These are phyloP conservation scores for Schizothorax lantsangensis DNA, from an alignment of 2,797 vertebrate genomes.

Conservation along the genomic window DNA sequence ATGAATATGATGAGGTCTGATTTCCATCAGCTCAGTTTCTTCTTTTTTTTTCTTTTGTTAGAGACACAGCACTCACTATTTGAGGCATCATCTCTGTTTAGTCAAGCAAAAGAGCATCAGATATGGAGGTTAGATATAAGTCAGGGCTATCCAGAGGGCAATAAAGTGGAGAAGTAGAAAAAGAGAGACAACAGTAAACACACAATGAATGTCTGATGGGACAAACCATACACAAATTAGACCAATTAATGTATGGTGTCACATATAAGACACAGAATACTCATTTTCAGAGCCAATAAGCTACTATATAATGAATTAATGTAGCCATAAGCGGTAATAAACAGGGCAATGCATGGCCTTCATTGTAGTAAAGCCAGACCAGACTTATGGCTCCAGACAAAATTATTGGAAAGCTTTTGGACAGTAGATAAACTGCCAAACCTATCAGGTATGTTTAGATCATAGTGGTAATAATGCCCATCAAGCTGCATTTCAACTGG, in stretches of 20 bases:
- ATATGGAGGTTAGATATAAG: constrained; percentile 23
- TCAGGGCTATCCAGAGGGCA: not conserved
- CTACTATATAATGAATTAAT: not conserved
- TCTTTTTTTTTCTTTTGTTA: not conserved
- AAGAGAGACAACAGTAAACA: not conserved
- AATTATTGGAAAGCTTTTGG: not conserved
- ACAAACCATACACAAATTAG: not conserved
- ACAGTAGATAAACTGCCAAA: not conserved
- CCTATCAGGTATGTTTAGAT: not conserved
- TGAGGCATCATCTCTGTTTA: not conserved
- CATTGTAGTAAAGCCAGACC: not conserved
- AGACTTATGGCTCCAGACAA: not conserved
- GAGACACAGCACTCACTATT: not conserved
- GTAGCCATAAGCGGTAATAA: not conserved
- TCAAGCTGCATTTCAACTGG: not conserved
- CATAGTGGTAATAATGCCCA: not conserved
- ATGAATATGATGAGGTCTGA: constrained; percentile 31
- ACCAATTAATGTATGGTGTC: not conserved
- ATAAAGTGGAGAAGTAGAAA: not conserved
- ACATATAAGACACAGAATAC: not conserved
- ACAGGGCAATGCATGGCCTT: not conserved
- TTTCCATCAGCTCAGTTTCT: constrained; percentile 41
- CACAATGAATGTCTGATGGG: not conserved
- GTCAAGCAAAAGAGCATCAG: constrained; percentile 15
- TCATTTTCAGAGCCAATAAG: not conserved